These are phyloP conservation scores for Crocallis elinguaria DNA, from an alignment of 2,888 invertebrate species.

Conservation along the genomic window DNA sequence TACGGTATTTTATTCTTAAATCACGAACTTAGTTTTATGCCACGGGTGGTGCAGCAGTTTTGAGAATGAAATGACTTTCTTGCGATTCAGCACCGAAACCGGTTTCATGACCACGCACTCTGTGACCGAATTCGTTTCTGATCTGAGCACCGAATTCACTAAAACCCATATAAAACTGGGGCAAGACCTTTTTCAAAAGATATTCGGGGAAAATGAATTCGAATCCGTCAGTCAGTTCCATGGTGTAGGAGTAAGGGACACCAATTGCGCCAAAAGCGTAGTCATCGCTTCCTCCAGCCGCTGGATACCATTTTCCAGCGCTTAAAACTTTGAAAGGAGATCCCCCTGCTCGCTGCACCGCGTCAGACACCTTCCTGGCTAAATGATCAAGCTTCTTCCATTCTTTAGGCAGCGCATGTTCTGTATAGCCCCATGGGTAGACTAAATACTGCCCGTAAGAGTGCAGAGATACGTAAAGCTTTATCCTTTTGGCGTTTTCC, in stretches of 20 bases:
- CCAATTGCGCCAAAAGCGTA: slow-evolving; percentile 83
- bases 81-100: background rate
- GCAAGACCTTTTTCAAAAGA: slow-evolving; percentile 54
- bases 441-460: slow-evolving; percentile 87
- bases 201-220: slow-evolving; percentile 88
- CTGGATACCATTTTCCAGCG: slow-evolving; percentile 84
- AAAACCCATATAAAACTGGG: slow-evolving; percentile 73
- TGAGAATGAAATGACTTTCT: too few relatives aligned
- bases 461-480: slow-evolving; percentile 88
- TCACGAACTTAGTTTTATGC: background rate
- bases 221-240: slow-evolving; percentile 84
- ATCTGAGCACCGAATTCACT: slow-evolving; percentile 61
- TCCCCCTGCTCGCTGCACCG: slow-evolving; percentile 73
- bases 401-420: slow-evolving; percentile 71
- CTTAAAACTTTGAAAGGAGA: slow-evolving; percentile 73
- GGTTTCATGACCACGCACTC: background rate
- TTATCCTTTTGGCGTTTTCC: slow-evolving; percentile 74
- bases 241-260: slow-evolving; percentile 84
- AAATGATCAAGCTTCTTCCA: slow-evolving; percentile 74
- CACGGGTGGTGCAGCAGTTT: background rate
- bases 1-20: slow-evolving; percentile 4
- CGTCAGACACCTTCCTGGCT: slow-evolving; percentile 66
- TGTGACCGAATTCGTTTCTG: slow-evolving; percentile 55
- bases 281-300: slow-evolving; percentile 87
- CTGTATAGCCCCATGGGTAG: slow-evolving; percentile 87